Evolutionary conservation across 2,797 vertebrate species (phyloP).

Genomic region (Rhinoraja longicauda): DNA sequence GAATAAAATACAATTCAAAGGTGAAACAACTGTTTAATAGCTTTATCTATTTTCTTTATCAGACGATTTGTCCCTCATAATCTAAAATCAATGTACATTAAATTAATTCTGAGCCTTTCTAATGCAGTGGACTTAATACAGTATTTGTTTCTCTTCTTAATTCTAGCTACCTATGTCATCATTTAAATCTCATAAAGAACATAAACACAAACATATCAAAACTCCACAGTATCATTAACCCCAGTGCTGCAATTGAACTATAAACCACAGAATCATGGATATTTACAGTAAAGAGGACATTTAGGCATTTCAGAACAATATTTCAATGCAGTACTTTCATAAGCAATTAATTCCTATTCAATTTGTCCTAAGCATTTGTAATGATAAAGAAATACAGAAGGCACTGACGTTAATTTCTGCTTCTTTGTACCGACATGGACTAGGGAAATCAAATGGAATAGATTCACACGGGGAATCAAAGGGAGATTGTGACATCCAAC

Average conservation of each 20-base stretch:
- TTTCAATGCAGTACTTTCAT: background rate
- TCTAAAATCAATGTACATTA: background rate
- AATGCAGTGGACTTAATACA: background rate
- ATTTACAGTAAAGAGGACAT: background rate
- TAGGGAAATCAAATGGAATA: constrained; percentile 75
- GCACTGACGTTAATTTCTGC: constrained; percentile 76
- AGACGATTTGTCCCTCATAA: background rate
- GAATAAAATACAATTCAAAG: background rate
- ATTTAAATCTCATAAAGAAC: background rate
- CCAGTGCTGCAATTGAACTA: background rate
- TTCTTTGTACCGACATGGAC: constrained; percentile 76
- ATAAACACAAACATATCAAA: background rate
- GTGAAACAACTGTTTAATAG: background rate
- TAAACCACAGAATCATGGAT: background rate
- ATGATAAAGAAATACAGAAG: background rate
- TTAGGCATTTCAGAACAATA: background rate
- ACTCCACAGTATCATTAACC: background rate
- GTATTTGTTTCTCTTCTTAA: background rate
- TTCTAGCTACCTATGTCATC: background rate
- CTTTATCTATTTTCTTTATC: background rate
- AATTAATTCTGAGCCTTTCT: background rate
- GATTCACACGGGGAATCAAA: constrained; percentile 68
- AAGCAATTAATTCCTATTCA: background rate
- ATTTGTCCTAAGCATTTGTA: background rate
- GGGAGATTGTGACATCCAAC: constrained; percentile 78